phyloP scores from a whole-genome alignment of 2,888 invertebrate genomes.

The Tridacna crocea region DNA sequence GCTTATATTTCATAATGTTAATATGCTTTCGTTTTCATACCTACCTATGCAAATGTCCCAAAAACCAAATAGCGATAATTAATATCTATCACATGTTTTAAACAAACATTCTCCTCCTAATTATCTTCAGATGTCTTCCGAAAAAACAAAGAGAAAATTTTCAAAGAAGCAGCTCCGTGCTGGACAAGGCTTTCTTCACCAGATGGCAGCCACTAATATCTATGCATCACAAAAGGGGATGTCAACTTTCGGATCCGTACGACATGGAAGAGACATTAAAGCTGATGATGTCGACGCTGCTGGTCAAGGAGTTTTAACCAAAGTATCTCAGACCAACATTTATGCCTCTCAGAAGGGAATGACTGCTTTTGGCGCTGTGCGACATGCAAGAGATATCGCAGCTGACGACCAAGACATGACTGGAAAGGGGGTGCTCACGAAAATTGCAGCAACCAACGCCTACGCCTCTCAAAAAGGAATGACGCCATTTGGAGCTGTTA shows the following conservation, averaged over 20 bases:
- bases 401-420: conserved; percentile 52
- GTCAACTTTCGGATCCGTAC: conserved; percentile 70
- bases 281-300: conserved; percentile 57
- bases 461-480: conserved; percentile 61
- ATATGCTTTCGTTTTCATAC: neutral
- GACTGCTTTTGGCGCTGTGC: conserved; percentile 62
- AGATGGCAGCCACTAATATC: conserved; percentile 77
- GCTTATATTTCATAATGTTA: neutral
- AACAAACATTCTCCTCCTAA: conserved; percentile 5
- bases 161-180: conserved; percentile 80
- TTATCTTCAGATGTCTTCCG: conserved; percentile 62
- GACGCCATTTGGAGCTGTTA: conserved; percentile 58
- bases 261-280: conserved; percentile 70
- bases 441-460: conserved; percentile 54
- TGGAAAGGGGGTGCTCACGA: conserved; percentile 47
- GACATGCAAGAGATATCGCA: conserved; percentile 57
- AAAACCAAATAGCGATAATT: neutral
- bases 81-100: neutral
- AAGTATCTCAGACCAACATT: conserved; percentile 53
- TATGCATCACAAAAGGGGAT: conserved; percentile 77
- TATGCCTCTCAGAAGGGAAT: conserved; percentile 63
- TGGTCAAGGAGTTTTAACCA: conserved; percentile 66
- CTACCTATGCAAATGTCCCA: neutral
- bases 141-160: conserved; percentile 72
- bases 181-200: conserved; percentile 78